Percentiles rank a stretch among this genome's conserved stretches.
Evolutionary conservation across 2,113 vertebrate genomes (phyloP).

Genomic region (Heptranchias perlo): DNA sequence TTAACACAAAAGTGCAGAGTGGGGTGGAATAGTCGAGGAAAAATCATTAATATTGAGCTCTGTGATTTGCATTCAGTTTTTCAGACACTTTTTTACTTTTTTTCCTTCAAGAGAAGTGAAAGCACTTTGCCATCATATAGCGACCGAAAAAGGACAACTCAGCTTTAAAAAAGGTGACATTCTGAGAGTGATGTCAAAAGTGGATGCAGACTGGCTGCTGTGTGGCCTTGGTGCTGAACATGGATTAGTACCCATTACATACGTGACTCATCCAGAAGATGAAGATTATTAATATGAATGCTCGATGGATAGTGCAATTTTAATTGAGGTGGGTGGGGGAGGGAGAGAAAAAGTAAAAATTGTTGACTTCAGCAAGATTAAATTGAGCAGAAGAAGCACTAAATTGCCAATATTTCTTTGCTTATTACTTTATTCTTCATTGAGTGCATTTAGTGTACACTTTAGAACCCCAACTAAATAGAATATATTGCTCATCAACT

Average conservation of each 20-base stretch:
- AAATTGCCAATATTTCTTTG: slow-evolving; percentile 44
- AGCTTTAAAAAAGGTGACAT: slow-evolving; percentile 86
- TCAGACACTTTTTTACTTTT: slow-evolving; percentile 38
- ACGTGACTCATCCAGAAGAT: slow-evolving; percentile 63
- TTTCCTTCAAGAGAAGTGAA: slow-evolving; percentile 69
- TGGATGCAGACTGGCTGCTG: slow-evolving; percentile 77
- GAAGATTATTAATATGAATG: slow-evolving; percentile 49
- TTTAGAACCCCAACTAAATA: background rate
- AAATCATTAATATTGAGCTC: background rate
- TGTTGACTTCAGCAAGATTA: slow-evolving; percentile 48
- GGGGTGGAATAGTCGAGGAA: background rate
- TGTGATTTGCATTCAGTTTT: background rate
- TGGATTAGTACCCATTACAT: slow-evolving; percentile 83
- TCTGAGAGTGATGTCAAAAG: slow-evolving; percentile 68
- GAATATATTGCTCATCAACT: background rate
- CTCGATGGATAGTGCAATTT: slow-evolving; percentile 38
- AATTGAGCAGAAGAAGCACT: slow-evolving; percentile 46
- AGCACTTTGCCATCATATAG: slow-evolving; percentile 82
- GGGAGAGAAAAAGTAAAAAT: slow-evolving; percentile 44
- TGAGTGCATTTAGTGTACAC: slow-evolving; percentile 39
- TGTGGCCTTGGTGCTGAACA: slow-evolving; percentile 65
- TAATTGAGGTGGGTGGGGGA: slow-evolving; percentile 25
- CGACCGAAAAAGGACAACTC: slow-evolving; percentile 79
- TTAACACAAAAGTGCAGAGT: background rate
- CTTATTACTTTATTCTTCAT: slow-evolving; percentile 47